Conservation (phyloP, 2,113 vertebrate species). For the Pan paniscus region DNA sequence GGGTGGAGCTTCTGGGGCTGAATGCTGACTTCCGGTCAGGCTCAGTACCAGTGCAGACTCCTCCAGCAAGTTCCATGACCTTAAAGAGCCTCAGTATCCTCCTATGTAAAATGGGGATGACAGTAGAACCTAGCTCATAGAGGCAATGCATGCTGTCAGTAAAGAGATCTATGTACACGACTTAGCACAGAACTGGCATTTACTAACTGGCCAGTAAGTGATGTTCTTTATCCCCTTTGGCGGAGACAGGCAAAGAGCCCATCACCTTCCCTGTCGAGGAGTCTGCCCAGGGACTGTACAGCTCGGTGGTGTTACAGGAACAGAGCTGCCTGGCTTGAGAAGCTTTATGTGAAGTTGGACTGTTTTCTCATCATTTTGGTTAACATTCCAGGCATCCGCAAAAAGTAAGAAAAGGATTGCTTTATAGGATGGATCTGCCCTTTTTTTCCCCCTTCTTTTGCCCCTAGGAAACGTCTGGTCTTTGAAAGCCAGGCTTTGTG, state of each 20-base stretch:
- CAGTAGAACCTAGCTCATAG: background rate
- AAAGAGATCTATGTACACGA: background rate
- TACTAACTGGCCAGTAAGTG: background rate
- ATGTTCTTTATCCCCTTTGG: background rate
- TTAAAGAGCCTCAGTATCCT: background rate
- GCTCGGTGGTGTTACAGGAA: rapidly evolving
- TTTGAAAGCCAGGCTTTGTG: constrained; percentile 13
- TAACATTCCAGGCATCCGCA: background rate
- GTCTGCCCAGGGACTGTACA: background rate
- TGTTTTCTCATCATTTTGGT: background rate
- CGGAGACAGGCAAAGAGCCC: background rate
- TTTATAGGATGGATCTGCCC: background rate
- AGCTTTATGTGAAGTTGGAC: background rate
- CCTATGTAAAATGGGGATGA: background rate
- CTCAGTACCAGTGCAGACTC: rapidly evolving
- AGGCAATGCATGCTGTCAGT: rapidly evolving
- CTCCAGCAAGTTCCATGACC: background rate
- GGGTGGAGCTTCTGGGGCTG: background rate
- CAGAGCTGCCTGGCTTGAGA: background rate
- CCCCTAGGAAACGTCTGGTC: constrained; percentile 29
- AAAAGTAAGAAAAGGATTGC: background rate
- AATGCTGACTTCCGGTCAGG: background rate
- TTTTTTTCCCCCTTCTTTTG: background rate
- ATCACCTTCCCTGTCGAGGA: background rate
- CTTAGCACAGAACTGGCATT: background rate